Percentiles rank a stretch among this genome's conserved stretches.
Conservation (phyloP, 2,113 vertebrate genomes). For the Hirundichthys speculiger region DNA sequence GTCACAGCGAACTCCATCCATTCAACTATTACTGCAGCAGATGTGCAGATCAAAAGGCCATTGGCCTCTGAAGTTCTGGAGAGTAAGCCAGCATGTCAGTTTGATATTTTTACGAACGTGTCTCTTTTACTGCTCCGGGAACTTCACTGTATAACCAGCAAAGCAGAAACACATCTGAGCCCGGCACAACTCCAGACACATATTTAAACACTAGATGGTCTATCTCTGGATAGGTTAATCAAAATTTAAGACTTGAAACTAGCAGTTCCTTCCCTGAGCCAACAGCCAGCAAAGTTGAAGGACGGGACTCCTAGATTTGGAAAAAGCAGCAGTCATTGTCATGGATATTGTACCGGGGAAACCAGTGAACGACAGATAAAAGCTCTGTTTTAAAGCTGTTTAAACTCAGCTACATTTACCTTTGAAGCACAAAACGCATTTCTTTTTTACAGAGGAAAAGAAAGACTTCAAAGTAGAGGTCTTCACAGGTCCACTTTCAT, state of each 20-base stretch:
- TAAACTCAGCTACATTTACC: too few relatives aligned
- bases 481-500: too few relatives aligned
- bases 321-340: too few relatives aligned
- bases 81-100: slow-evolving; percentile 62
- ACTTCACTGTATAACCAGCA: slow-evolving; percentile 7
- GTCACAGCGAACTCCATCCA: slow-evolving; percentile 29
- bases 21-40: slow-evolving; percentile 52
- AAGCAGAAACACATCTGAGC: slow-evolving; percentile 37
- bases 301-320: too few relatives aligned
- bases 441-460: too few relatives aligned
- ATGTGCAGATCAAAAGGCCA: slow-evolving; percentile 60
- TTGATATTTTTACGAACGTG: slow-evolving; percentile 52
- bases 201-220: slow-evolving; percentile 7
- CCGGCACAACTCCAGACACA: not conserved
- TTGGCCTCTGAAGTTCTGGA: slow-evolving; percentile 27
- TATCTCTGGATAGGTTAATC: slow-evolving; percentile 8
- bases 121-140: slow-evolving; percentile 31
- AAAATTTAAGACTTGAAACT: slow-evolving; percentile 15
- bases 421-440: too few relatives aligned
- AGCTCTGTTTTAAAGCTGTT: too few relatives aligned
- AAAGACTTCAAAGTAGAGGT: too few relatives aligned
- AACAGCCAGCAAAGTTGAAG: too few relatives aligned
- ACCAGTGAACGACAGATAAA: too few relatives aligned
- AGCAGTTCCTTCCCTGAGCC: too few relatives aligned
- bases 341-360: too few relatives aligned